These are phyloP conservation scores for Pachycephus smyrnensis DNA, from an alignment of 2,888 invertebrate species.

Conservation along the genomic window DNA sequence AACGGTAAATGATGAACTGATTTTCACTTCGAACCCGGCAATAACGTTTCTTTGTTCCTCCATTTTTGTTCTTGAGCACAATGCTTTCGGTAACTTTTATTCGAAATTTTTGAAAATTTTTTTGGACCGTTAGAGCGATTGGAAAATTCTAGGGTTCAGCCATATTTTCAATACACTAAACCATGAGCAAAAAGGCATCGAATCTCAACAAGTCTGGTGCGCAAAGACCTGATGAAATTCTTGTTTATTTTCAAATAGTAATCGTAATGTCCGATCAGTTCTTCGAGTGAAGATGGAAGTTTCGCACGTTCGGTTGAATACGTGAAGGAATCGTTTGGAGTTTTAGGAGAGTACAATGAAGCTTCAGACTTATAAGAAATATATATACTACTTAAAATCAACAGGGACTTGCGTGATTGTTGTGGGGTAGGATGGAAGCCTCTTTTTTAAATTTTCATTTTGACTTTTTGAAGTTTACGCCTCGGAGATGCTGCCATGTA, in stretches of 20 bases:
- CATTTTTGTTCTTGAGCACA: background rate
- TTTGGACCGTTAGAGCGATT: background rate
- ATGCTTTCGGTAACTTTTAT: background rate
- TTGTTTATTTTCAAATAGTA: background rate
- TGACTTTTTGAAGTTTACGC: background rate
- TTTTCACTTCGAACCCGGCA: background rate
- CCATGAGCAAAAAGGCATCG: background rate
- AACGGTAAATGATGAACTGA: background rate
- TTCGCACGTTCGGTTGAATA: background rate
- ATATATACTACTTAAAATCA: conserved; percentile 48
- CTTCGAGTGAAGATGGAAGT: background rate
- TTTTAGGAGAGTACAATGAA: background rate
- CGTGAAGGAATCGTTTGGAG: background rate
- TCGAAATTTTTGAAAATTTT: background rate
- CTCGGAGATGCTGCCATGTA: background rate
- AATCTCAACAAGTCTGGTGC: background rate
- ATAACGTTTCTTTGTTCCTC: background rate
- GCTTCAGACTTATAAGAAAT: conserved; percentile 9
- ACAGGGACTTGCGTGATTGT: conserved; percentile 51
- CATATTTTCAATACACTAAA: background rate
- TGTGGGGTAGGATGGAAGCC: conserved; percentile 49
- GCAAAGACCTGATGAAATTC: background rate
- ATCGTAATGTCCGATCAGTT: background rate
- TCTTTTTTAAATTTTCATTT: background rate
- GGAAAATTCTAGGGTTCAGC: background rate